Conservation (phyloP, 2,797 vertebrate genomes). For the Eulemur rubriventer region DNA sequence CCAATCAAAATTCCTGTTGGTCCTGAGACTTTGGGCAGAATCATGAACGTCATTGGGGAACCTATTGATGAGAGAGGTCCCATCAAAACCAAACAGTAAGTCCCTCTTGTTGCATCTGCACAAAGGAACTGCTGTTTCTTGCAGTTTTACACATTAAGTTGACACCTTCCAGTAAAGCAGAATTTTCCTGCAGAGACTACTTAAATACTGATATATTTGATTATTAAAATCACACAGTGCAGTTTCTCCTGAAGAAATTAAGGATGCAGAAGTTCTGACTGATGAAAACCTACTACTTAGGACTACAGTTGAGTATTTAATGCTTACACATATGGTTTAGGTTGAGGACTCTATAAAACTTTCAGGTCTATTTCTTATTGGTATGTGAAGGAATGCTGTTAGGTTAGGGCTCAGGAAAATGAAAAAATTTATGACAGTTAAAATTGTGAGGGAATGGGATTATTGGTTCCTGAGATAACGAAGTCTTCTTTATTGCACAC, state of each 20-base stretch:
- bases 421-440: not conserved
- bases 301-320: not conserved
- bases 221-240: not conserved
- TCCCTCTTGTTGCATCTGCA: not conserved
- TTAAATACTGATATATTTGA: not conserved
- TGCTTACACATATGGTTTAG: not conserved
- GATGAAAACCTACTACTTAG: not conserved
- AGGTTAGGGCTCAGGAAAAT: not conserved
- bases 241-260: constrained; percentile 8
- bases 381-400: not conserved
- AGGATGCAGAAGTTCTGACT: not conserved
- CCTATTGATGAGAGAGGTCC: constrained; percentile 98
- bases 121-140: not conserved
- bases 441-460: not conserved
- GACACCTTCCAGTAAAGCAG: not conserved
- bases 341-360: not conserved
- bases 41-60: constrained; percentile 99
- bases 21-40: constrained; percentile 96
- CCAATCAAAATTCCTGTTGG: constrained; percentile 99
- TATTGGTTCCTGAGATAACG: not conserved
- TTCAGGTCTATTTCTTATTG: not conserved
- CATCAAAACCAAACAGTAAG: constrained; percentile 96
- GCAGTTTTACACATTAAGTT: not conserved
- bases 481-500: not conserved
- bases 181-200: not conserved